These are phyloP conservation scores for Blomia tropicalis DNA, from an alignment of 2,888 invertebrate species.

Conservation along the genomic window DNA sequence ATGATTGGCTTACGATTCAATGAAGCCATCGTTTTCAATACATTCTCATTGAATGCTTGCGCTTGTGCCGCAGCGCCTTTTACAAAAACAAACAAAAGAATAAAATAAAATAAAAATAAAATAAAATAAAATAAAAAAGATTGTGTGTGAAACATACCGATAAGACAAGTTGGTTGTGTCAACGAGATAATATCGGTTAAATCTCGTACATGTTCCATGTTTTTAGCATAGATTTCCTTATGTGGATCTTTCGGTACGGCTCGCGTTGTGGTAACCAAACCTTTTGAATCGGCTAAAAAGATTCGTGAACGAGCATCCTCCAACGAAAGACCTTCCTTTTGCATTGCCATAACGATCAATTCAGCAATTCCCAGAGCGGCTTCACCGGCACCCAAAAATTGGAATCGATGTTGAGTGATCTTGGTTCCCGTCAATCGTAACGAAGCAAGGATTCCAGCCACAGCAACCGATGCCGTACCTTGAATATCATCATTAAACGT, in stretches of 20 bases:
- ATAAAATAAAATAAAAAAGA: not conserved
- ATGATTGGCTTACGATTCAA: slow-evolving; percentile 74
- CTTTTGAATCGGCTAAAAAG: slow-evolving; percentile 91
- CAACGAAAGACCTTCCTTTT: slow-evolving; percentile 56
- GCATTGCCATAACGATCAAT: slow-evolving; percentile 81
- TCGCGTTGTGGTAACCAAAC: slow-evolving; percentile 53
- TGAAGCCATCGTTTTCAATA: slow-evolving; percentile 67
- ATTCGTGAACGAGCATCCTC: slow-evolving; percentile 62
- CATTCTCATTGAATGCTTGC: slow-evolving; percentile 77
- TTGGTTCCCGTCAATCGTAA: slow-evolving; percentile 63
- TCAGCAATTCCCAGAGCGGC: slow-evolving; percentile 85
- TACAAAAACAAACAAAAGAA: not conserved
- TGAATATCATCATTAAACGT: slow-evolving; percentile 95
- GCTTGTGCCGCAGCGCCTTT: slow-evolving; percentile 77
- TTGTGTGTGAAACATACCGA: too few species aligned
- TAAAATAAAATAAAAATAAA: slow-evolving; percentile 4
- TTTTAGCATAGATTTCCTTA: slow-evolving; percentile 64
- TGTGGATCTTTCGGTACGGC: slow-evolving; percentile 46
- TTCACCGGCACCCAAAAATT: slow-evolving; percentile 96
- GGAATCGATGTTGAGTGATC: slow-evolving; percentile 64
- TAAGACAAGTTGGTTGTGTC: slow-evolving; percentile 72
- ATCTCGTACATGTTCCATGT: slow-evolving; percentile 54
- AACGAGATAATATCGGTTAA: slow-evolving; percentile 61
- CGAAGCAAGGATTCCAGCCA: slow-evolving; percentile 78
- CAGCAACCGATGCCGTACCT: slow-evolving; percentile 75